Evolutionary conservation across 2,797 vertebrate species (phyloP).

Genomic region (Sparus aurata): DNA sequence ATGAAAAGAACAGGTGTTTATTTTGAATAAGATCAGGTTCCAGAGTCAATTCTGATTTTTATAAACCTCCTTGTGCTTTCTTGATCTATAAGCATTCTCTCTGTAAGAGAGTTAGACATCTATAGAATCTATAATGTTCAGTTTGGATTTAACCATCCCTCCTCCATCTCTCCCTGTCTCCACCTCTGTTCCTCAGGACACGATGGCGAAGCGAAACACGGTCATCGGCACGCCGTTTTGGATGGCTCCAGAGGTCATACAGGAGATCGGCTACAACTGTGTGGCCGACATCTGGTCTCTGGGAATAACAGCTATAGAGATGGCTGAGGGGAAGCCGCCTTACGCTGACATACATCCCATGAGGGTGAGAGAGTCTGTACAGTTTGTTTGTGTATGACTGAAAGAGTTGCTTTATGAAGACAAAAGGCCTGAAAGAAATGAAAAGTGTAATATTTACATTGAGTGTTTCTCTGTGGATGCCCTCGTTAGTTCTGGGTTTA

Average conservation of each 20-base stretch:
- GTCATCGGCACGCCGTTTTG: slow-evolving; percentile 98
- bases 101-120: too few relatives aligned
- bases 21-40: too few relatives aligned
- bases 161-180: not conserved
- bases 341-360: slow-evolving; percentile 98
- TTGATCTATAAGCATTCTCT: too few relatives aligned
- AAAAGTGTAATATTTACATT: not conserved
- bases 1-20: too few relatives aligned
- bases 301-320: slow-evolving; percentile 96
- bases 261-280: slow-evolving; percentile 97
- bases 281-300: slow-evolving; percentile 97
- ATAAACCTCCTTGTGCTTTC: too few relatives aligned
- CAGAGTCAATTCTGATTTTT: too few relatives aligned
- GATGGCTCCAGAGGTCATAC: slow-evolving; percentile 99
- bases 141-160: not conserved
- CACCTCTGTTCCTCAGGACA: slow-evolving; percentile 86
- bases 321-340: slow-evolving; percentile 96
- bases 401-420: not conserved
- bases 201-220: slow-evolving; percentile 97
- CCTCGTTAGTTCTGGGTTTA: not conserved
- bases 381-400: not conserved
- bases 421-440: not conserved
- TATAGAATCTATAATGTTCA: not conserved
- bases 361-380: slow-evolving; percentile 86
- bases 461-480: not conserved